Evolutionary conservation across 1,140 invertebrate genomes (phyloP), one percentile per base, ranked within the genome.

Genomic region (Sycobia sp.): DNA sequence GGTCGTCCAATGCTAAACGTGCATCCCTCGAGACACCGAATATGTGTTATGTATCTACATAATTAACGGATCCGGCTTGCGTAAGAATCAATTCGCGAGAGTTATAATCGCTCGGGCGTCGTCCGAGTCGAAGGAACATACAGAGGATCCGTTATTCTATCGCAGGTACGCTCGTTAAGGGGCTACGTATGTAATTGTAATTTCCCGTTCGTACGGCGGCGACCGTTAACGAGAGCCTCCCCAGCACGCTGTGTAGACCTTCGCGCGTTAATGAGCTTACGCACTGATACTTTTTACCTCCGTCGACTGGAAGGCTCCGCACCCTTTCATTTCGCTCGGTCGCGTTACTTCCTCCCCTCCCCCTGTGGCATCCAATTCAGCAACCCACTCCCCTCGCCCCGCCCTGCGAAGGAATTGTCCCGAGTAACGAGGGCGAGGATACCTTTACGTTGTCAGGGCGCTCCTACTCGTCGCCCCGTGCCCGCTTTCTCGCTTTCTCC

Each of bases 161-260:
- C 9, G 49, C 20, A 2, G n/a, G n/a, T n/a, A n/a, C n/a, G n/a
- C n/a, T n/a, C n/a, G n/a, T n/a, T n/a, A n/a, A n/a, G n/a, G n/a
- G n/a, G n/a, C n/a, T n/a, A n/a, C n/a, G n/a, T n/a, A n/a, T n/a
- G n/a, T n/a, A n/a, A n/a, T n/a, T n/a, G n/a, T n/a, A n/a, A n/a
- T n/a, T n/a, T n/a, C n/a, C n/a, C n/a, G 29, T 11, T 11, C 29
- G 29, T 4, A 11, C 29, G 29, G 16, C 32, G 22, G n/a, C 38
- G 23, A n/a, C 63, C 60, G 67, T 71, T 78, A 79, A 79, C 69
- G 76, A 78, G 72, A 66, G 65, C 67, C 73, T n/a, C n/a, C n/a
- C n/a, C n/a, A n/a, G n/a, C n/a, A n/a, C n/a, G n/a, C n/a, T 78
- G 76, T 69, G 71, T 78, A 77, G 76, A 77, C 73, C 72, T n/a